phyloP scores from a whole-genome alignment of 2,113 vertebrate species.

The Cryptotis parvus region DNA sequence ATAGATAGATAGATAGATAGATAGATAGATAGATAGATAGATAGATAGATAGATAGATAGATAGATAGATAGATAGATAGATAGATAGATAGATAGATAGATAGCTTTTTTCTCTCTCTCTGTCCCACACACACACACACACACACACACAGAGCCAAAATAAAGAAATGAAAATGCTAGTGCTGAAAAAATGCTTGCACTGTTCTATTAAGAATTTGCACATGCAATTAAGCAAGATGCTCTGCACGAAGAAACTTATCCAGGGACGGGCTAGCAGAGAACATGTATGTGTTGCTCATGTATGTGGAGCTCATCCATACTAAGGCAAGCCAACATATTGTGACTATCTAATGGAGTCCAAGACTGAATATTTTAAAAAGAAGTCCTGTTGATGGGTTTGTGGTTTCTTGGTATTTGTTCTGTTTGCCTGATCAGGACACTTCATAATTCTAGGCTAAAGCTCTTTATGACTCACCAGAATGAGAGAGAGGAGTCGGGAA shows the following conservation, averaged over 20 bases:
- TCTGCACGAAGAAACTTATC: conserved; percentile 32
- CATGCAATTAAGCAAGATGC: background rate
- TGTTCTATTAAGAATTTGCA: background rate
- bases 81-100: no score
- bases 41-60: no score
- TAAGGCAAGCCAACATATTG: background rate
- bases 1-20: no score
- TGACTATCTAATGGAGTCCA: conserved; percentile 6
- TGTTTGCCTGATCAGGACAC: background rate
- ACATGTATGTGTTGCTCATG: background rate
- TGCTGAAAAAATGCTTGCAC: conserved; percentile 7
- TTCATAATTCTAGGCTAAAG: conserved; percentile 26
- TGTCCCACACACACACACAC: no score
- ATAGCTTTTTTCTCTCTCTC: no score
- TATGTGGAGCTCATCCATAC: background rate
- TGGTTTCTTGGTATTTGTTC: background rate
- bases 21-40: no score
- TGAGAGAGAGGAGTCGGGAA: background rate
- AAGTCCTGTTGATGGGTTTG: background rate
- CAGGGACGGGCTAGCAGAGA: background rate
- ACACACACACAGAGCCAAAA: no score
- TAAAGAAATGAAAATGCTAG: background rate
- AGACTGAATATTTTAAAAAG: background rate
- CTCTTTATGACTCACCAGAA: background rate
- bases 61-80: no score